Evolutionary conservation across 2,113 vertebrate genomes (phyloP), one percentile per base, ranked within the genome.

Genomic region (Catharus bicknelli): DNA sequence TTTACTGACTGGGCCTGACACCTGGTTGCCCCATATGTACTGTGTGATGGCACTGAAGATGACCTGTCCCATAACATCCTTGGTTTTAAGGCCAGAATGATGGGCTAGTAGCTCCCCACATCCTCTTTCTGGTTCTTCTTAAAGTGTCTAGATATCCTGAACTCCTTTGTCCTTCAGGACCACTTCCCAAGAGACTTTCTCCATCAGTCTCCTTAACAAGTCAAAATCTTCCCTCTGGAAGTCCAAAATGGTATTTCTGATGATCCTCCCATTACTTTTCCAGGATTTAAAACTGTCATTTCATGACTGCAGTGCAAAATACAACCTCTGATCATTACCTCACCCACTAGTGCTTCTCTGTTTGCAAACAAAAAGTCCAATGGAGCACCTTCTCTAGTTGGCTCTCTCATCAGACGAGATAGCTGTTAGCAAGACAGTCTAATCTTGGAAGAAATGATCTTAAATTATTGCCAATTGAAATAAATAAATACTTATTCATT

Each of bases 11-110:
- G 19, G 22, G 10, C n/a, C 40, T 69, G 73, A 38, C 19, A 38
- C 22, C 22, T 54, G 8, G 15, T 19, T 62, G 7, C 13, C 40
- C 8, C 8, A 38, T 15, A n/a, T 45, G 7, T 69, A 19, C 40
- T 62, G 15, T 0, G 0, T n/a, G 23, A 47, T 20, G n/a, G 29
- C 23, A 13, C 29, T 19, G 27, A 70, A 47, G 55, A 40, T 40
- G 12, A 13, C 13, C 16, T 16, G 5, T 47, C 25, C 47, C 40
- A 40, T 29, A 47, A 34, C 4, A 34, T 63, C 20, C 48, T 53
- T 30, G 25, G 5, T 29, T 42, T 48, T 34, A 57, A 48, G 10
- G 29, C 45, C 57, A 70, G 12, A 70, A 62, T 34, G 29, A 40
- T 10, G 42, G 10, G 19, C 18, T 53, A 20, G 11, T n/a, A 20